Evolutionary conservation across 2,888 invertebrate species (phyloP).

Genomic region (Pandemis corylana): DNA sequence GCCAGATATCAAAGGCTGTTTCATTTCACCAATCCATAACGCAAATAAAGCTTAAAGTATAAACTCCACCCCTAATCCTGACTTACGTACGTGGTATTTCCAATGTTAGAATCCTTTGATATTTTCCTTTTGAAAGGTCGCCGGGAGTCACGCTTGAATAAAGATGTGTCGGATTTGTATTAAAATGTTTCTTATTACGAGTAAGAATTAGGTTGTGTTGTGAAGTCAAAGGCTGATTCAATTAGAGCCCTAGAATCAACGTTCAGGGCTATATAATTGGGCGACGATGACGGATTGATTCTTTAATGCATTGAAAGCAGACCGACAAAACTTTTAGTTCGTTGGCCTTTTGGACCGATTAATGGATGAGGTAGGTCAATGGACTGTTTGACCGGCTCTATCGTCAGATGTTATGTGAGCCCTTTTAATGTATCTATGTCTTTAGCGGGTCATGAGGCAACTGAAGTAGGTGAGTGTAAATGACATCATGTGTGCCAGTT

Average conservation of each 20-base stretch:
- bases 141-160: neutral
- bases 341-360: neutral
- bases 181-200: neutral
- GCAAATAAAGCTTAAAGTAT: conserved; percentile 4
- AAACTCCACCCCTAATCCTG: neutral
- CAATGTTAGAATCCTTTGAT: neutral
- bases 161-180: conserved; percentile 1
- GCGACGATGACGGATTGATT: conserved; percentile 12
- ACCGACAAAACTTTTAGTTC: conserved; percentile 11
- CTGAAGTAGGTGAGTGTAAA: conserved; percentile 22
- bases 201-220: neutral
- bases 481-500: conserved; percentile 15
- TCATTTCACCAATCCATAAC: neutral
- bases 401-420: conserved; percentile 7
- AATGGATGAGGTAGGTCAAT: neutral
- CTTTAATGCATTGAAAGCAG: conserved; percentile 4
- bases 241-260: neutral
- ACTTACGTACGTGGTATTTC: conserved; percentile 2
- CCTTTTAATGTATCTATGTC: conserved; percentile 3
- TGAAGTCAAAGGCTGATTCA: neutral
- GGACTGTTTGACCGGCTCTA: neutral
- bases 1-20: conserved; percentile 2
- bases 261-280: conserved; percentile 21
- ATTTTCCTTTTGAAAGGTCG: conserved; percentile 17
- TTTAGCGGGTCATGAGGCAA: conserved; percentile 42